Conservation (phyloP, 1,140 invertebrate genomes). For the Homalodisca vitripennis region DNA sequence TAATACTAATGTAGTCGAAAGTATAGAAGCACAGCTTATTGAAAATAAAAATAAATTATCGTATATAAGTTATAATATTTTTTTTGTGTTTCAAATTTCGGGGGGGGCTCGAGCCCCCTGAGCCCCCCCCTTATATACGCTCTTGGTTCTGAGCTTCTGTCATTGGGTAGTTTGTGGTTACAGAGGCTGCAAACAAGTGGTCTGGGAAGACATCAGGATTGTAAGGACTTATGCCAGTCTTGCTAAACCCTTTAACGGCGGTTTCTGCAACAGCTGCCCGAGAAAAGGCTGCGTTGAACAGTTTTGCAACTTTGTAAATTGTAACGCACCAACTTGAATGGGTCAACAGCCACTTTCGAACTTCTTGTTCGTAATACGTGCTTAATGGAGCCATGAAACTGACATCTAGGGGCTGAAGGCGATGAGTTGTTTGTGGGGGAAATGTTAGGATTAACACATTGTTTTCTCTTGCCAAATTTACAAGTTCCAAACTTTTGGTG, state of each 20-base stretch:
- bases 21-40: no score
- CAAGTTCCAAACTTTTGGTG: constrained; percentile 44
- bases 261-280: constrained; percentile 42
- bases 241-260: constrained; percentile 43
- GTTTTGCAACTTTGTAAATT: constrained; percentile 41
- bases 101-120: no score
- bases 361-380: constrained; percentile 38
- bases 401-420: constrained; percentile 46
- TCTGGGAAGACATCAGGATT: constrained; percentile 41
- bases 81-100: no score
- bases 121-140: no score
- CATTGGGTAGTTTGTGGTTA: constrained; percentile 11
- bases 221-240: constrained; percentile 43
- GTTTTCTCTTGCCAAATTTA: constrained; percentile 39
- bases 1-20: no score
- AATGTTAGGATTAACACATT: constrained; percentile 41
- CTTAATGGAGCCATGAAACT: constrained; percentile 40
- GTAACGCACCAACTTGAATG: constrained; percentile 43
- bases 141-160: no score
- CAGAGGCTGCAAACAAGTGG: constrained; percentile 17
- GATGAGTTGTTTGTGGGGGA: constrained; percentile 46
- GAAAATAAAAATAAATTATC: no score
- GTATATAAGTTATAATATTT: no score
- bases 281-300: constrained; percentile 41
- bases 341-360: constrained; percentile 47